A percentile compares a stretch with the other conserved stretches of the same genome.
These are phyloP conservation scores for Cotesia vestalis DNA, from an alignment of 1,140 invertebrate species.

Conservation along the genomic window DNA sequence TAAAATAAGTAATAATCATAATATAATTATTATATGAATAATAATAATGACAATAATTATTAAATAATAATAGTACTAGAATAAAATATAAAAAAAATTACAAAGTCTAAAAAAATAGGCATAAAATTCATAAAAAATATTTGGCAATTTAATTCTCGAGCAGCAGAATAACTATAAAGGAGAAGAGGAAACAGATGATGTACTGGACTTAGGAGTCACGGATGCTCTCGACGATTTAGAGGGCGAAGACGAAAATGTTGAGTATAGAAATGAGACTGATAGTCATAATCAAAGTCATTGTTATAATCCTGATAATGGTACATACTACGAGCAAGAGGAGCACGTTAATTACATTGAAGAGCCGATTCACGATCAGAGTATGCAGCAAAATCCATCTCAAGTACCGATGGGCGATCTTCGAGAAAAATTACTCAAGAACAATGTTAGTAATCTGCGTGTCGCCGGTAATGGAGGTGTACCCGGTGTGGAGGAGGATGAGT, in stretches of 20 bases:
- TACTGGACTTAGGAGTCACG: conserved; percentile 63
- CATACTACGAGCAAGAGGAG: conserved; percentile 47
- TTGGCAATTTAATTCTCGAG: conserved; percentile 65
- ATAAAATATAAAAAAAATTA: conserved; percentile 7
- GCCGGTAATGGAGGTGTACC: conserved; percentile 48
- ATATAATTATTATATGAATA: neutral
- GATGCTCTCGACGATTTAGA: conserved; percentile 65
- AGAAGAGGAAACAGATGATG: conserved; percentile 65
- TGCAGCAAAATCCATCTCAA: conserved; percentile 25
- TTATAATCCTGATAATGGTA: conserved; percentile 49
- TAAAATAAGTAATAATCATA: neutral
- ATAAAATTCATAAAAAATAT: conserved; percentile 54
- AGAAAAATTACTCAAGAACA: conserved; percentile 55
- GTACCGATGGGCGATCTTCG: conserved; percentile 50
- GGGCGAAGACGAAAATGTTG: conserved; percentile 61
- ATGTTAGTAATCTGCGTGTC: conserved; percentile 38
- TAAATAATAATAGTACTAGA: neutral
- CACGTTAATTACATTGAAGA: conserved; percentile 41
- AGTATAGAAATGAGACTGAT: conserved; percentile 51
- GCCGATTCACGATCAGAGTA: conserved; percentile 11
- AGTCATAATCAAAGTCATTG: conserved; percentile 47
- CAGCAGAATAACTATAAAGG: conserved; percentile 66
- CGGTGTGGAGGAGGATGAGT: conserved; percentile 58
- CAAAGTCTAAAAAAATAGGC: conserved; percentile 20
- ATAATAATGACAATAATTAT: neutral